Evolutionary conservation across 2,113 vertebrate species (phyloP).

Genomic region (Phodopus roborovskii): DNA sequence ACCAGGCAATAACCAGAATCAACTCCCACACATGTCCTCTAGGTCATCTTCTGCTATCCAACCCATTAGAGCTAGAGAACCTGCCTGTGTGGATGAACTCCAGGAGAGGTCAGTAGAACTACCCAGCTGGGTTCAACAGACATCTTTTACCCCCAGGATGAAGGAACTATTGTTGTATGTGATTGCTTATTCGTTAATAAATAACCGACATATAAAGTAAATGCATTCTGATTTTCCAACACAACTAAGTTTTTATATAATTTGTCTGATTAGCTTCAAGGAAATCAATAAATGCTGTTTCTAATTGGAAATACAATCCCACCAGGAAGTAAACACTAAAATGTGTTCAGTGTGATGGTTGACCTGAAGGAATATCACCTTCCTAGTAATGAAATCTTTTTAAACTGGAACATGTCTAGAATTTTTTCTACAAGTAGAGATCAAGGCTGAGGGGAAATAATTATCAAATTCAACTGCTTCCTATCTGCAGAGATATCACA

Average conservation of each 20-base stretch:
- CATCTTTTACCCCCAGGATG: neutral
- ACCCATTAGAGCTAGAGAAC: neutral
- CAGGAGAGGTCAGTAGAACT: neutral
- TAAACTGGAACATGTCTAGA: neutral
- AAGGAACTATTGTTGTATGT: neutral
- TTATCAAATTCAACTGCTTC: conserved; percentile 42
- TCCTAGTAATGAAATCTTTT: conserved; percentile 9
- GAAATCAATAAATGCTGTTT: neutral
- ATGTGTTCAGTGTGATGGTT: neutral
- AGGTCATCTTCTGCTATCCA: neutral
- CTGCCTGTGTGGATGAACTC: neutral
- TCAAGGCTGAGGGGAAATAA: neutral
- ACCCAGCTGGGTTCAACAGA: neutral
- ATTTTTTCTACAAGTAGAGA: conserved; percentile 40
- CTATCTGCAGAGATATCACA: conserved; percentile 1
- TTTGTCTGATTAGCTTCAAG: neutral
- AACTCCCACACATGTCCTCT: neutral
- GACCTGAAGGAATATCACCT: neutral
- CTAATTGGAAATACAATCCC: neutral
- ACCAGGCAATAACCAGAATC: neutral
- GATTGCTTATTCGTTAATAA: conserved; percentile 27
- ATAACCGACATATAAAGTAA: neutral
- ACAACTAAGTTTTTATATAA: conserved; percentile 20
- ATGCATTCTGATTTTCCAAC: neutral
- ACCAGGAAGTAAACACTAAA: neutral